Evolutionary conservation across 2,113 vertebrate species (phyloP), one percentile per base, ranked within the genome.

Genomic region (Pollachius pollachius): DNA sequence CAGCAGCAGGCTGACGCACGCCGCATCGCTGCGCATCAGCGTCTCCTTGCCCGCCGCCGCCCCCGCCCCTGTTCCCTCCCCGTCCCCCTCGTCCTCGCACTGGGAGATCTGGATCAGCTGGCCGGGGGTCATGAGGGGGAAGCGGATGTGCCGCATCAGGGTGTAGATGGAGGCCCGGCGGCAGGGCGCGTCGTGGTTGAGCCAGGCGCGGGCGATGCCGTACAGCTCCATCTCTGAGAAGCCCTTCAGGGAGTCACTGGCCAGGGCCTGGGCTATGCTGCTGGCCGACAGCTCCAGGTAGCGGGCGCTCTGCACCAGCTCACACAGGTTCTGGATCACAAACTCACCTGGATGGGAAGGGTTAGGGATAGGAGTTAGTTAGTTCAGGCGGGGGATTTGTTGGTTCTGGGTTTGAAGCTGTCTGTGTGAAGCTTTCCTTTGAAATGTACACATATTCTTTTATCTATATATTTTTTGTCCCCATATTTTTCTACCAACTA

Each of bases 91-190:
- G 1, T 91, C 89, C 2, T 88, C 90, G 41, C 41, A 9, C 82
- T 93, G 92, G 25, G 93, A 93, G 81, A 93, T 93, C 76, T 92
- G 90, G 2, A 94, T 89, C 34, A 94, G 90, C 76, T 94, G 92
- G 3, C 54, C 41, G 19, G 93, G 93, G 68, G 72, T 90, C 93
- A 94, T 94, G 52, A 94, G 81, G 0, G 93, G 93, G 71, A 94
- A 94, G 69, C 93, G 93, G 34, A 94, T 80, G 63, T 92, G 86
- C 11, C 85, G 89, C 92, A 94, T 93, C 60, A 94, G 68, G 18
- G 85, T 65, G 11, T 89, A 81, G 30, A 89, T 76, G 0, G 79
- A 85, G 16, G 84, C 70, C 27, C 61, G 81, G 0, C 88, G 91
- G 5, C 21, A 71, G 2, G 64, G 17, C 0, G 65, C n/a, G 52